Evolutionary conservation across 2,888 invertebrate genomes (phyloP), one percentile per base, ranked within the genome.

Genomic region (Biston betularia): DNA sequence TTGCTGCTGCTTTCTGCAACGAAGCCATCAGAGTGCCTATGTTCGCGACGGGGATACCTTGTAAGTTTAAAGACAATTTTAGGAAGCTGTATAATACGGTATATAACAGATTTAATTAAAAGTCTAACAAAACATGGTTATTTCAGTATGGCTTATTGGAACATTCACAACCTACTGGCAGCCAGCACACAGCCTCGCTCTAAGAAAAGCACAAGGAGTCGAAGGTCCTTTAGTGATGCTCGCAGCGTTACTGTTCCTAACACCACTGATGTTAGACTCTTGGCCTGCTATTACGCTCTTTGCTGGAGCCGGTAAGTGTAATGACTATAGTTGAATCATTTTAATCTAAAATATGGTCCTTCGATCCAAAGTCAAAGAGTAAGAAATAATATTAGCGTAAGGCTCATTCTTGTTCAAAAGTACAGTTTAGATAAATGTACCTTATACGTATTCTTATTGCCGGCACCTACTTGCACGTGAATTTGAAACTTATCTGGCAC

Each of bases 221-320:
- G 83, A 92, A 87, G 89, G 88, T 33, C 82, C 91, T 58, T 71
- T 94, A 11, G 91, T 94, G 2, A 83, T 95, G 79, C 77, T 92
- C 58, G 89, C 93, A 45, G 92, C 95, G 52, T 78, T 94, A 40
- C 82, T 91, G 76, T 94, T 96, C 61, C 91, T 94, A 3, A 94
- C 95, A 5, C 95, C 95, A 15, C 85, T 95, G 52, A 81, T 96
- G 15, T 81, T 94, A 6, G 94, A 94, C 75, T 95, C 95, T 48
- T 95, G 95, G 95, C 94, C 95, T 44, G 95, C 95, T 34, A 91
- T 95, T 52, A 84, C 95, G 7, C 89, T 95, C 54, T 95, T 95
- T 89, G 90, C 95, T 67, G 87, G 93, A 67, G 95, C 95, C 79
- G 95, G 95, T 95, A 86, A 77, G 79, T 69, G 0, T 38, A 38